These are phyloP conservation scores for Cyrtodaria siliqua DNA, from an alignment of 2,888 invertebrate genomes.

Conservation along the genomic window DNA sequence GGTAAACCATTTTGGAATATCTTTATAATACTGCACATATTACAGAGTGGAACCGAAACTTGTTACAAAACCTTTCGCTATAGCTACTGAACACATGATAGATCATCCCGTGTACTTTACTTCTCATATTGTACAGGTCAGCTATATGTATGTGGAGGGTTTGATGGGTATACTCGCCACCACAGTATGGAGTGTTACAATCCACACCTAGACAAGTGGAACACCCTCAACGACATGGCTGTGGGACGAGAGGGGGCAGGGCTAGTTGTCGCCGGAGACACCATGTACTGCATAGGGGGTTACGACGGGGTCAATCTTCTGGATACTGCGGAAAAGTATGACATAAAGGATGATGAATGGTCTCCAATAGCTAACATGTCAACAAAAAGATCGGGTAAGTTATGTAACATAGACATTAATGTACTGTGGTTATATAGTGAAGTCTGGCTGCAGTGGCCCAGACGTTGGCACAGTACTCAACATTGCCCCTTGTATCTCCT, in stretches of 20 bases:
- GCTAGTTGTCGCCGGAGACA: constrained; percentile 83
- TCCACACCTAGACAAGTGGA: constrained; percentile 83
- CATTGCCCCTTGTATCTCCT: too few relatives aligned
- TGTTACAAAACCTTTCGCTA: too few relatives aligned
- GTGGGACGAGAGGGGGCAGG: constrained; percentile 84
- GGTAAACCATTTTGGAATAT: too few relatives aligned
- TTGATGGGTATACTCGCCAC: constrained; percentile 84
- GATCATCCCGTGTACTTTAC: too few relatives aligned
- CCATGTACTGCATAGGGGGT: constrained; percentile 84
- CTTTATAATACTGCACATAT: too few relatives aligned
- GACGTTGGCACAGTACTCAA: too few relatives aligned
- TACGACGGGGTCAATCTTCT: constrained; percentile 85
- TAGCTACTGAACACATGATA: too few relatives aligned
- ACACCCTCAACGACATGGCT: constrained; percentile 79
- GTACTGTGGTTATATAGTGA: too few relatives aligned
- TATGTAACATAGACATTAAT: too few relatives aligned
- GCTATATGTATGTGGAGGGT: constrained; percentile 85
- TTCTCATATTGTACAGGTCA: too few relatives aligned
- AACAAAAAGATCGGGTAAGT: constrained; percentile 83
- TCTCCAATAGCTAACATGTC: constrained; percentile 82
- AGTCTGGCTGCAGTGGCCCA: too few relatives aligned
- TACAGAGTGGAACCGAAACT: too few relatives aligned
- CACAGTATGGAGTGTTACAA: constrained; percentile 84
- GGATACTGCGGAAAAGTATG: constrained; percentile 83
- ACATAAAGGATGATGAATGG: constrained; percentile 81